Conservation (phyloP, 2,888 invertebrate genomes). For the Sphinx pinastri region DNA sequence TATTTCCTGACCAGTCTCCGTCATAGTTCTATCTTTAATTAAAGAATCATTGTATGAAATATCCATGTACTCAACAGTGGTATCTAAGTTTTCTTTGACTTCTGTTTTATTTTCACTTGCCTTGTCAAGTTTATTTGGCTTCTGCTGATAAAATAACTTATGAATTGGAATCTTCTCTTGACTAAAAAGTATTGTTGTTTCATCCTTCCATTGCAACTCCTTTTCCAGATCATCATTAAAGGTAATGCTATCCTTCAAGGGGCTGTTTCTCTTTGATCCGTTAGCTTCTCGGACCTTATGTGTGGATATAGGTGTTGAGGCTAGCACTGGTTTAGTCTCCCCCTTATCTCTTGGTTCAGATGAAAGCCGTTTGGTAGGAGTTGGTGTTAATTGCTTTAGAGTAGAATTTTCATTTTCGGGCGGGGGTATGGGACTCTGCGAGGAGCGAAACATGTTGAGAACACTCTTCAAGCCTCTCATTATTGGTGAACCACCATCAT, state of each 20-base stretch:
- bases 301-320: conserved; percentile 66
- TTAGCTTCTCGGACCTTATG: conserved; percentile 53
- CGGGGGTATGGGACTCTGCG: conserved; percentile 71
- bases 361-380: conserved; percentile 30
- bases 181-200: conserved; percentile 69
- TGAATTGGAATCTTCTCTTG: conserved; percentile 72
- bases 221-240: conserved; percentile 75
- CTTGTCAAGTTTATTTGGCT: conserved; percentile 32
- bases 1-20: conserved; percentile 38
- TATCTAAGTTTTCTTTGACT: conserved; percentile 44
- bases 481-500: conserved; percentile 71
- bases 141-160: conserved; percentile 58
- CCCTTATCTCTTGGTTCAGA: conserved; percentile 10
- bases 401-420: conserved; percentile 44
- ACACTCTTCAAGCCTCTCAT: conserved; percentile 75
- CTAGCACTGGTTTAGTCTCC: conserved; percentile 37
- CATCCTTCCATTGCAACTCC: conserved; percentile 76
- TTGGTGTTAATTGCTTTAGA: conserved; percentile 34
- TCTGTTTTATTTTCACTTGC: conserved; percentile 28
- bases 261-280: conserved; percentile 62
- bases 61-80: conserved; percentile 70
- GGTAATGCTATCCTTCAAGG: conserved; percentile 68
- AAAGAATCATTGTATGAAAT: conserved; percentile 63
- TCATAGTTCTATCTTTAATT: conserved; percentile 52
- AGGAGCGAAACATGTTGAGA: conserved; percentile 73